A percentile compares a stretch with the other conserved stretches of the same genome.
phyloP scores from a whole-genome alignment of 2,888 invertebrate species.

The Leuctra nigra region DNA sequence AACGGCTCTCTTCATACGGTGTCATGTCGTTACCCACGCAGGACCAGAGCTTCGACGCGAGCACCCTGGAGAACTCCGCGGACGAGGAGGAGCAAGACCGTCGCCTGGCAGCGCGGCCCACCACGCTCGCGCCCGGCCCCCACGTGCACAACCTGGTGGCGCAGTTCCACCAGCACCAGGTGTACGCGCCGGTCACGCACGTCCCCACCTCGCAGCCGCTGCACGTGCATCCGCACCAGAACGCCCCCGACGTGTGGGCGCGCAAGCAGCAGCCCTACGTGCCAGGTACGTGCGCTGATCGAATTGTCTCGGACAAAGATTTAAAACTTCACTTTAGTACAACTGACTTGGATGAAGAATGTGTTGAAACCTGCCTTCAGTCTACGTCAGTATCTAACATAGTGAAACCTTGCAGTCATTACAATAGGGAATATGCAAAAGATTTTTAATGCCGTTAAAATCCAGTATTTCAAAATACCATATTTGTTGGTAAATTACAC shows the following conservation, averaged over 20 bases:
- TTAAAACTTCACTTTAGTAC: no score
- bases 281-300: no score
- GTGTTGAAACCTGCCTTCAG: no score
- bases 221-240: conserved; percentile 7
- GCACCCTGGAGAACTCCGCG: conserved; percentile 55
- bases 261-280: conserved; percentile 2
- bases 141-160: conserved; percentile 28
- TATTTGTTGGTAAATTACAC: no score
- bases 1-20: no score
- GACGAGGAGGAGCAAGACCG: conserved; percentile 43
- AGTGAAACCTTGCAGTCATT: no score
- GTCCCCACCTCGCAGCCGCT: conserved; percentile 1
- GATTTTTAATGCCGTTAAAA: no score
- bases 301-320: no score
- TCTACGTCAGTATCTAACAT: no score
- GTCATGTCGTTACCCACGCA: conserved; percentile 36
- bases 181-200: neutral
- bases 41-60: conserved; percentile 73
- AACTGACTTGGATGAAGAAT: no score
- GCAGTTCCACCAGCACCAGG: conserved; percentile 26
- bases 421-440: no score
- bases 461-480: no score
- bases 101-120: conserved; percentile 33
- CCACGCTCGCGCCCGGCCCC: conserved; percentile 18
- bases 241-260: conserved; percentile 1